Conservation (phyloP, 2,113 vertebrate species). For the Cebidichthys violaceus region DNA sequence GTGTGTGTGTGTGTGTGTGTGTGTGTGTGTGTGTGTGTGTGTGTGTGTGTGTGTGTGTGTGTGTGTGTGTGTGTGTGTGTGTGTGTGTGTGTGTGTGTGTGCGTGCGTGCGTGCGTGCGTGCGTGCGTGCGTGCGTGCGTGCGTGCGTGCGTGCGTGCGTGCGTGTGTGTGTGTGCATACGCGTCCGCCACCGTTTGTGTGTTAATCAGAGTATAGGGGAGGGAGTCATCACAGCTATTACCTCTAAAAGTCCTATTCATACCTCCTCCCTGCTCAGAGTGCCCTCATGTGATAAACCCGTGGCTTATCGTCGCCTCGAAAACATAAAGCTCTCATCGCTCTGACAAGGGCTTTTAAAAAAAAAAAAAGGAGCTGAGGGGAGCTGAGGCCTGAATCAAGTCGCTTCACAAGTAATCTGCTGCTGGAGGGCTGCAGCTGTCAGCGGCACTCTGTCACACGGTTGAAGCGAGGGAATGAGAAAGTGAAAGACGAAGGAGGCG, state of each 20-base stretch:
- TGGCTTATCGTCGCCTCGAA: constrained; percentile 45
- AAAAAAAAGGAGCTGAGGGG: constrained; percentile 33
- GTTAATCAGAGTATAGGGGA: constrained; percentile 34
- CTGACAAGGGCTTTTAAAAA: constrained; percentile 60
- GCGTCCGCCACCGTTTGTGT: constrained; percentile 6
- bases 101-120: too few species aligned
- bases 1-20: too few species aligned
- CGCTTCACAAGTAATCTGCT: constrained; percentile 65
- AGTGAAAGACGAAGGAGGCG: constrained; percentile 53
- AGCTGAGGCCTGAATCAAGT: constrained; percentile 50
- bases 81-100: too few species aligned
- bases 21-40: too few species aligned
- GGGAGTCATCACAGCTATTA: constrained; percentile 44
- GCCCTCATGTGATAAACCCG: constrained; percentile 52
- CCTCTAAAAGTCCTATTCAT: constrained; percentile 42
- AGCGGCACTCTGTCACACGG: constrained; percentile 47
- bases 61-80: too few species aligned
- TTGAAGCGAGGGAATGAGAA: constrained; percentile 41
- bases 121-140: too few species aligned
- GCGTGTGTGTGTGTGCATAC: background rate
- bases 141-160: too few species aligned
- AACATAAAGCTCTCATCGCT: constrained; percentile 62
- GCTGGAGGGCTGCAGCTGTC: constrained; percentile 48
- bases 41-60: too few species aligned
- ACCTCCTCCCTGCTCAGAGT: constrained; percentile 18